Evolutionary conservation across 2,113 vertebrate genomes (phyloP).

Genomic region (Ictalurus furcatus): DNA sequence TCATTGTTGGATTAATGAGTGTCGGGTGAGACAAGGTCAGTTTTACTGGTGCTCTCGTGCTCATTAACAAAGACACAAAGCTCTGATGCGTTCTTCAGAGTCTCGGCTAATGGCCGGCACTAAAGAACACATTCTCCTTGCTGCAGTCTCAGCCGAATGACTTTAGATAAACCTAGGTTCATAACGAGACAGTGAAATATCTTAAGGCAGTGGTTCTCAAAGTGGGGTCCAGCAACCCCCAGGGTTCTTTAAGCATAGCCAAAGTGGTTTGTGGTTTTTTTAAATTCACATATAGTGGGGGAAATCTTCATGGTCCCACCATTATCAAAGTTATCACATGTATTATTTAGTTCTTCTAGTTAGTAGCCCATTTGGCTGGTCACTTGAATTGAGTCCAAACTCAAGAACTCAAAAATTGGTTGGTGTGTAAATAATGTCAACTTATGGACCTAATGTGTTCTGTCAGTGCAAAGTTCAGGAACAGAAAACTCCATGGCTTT

Average conservation of each 20-base stretch:
- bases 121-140: conserved; percentile 55
- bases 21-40: conserved; percentile 63
- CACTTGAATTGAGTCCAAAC: background rate
- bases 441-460: background rate
- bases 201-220: background rate
- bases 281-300: background rate
- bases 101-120: conserved; percentile 61
- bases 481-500: background rate
- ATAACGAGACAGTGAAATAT: conserved; percentile 26
- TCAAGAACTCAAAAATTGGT: background rate
- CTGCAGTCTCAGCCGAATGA: conserved; percentile 32
- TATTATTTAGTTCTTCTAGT: background rate
- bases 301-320: background rate
- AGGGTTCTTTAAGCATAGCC: background rate
- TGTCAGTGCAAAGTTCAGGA: background rate
- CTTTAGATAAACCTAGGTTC: conserved; percentile 5
- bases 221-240: background rate
- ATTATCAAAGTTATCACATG: background rate
- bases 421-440: background rate
- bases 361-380: background rate
- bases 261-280: background rate
- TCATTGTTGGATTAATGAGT: conserved; percentile 70
- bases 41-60: conserved; percentile 60
- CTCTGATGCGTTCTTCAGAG: conserved; percentile 67
- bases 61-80: conserved; percentile 65